These are phyloP conservation scores for Papilio glaucus DNA, from an alignment of 1,140 invertebrate genomes.

Conservation along the genomic window DNA sequence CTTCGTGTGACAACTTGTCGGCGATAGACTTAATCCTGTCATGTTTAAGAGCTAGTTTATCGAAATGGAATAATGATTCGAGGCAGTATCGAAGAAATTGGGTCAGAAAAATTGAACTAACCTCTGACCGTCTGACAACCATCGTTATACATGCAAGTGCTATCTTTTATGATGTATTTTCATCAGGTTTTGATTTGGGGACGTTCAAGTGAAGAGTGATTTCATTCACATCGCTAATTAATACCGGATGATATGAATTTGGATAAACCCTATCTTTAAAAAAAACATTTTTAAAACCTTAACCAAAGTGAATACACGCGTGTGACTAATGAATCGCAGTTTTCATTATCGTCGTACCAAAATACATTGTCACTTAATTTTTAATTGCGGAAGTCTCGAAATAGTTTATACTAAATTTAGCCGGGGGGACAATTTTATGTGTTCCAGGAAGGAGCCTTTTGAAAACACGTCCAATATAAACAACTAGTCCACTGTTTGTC, in stretches of 20 bases:
- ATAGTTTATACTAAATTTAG: slow-evolving; percentile 40
- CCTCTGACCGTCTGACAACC: no score
- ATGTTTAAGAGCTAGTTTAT: background rate
- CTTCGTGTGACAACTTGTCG: background rate
- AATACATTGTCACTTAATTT: slow-evolving; percentile 7
- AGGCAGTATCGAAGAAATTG: no score
- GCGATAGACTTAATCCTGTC: background rate
- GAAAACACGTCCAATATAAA: slow-evolving; percentile 51
- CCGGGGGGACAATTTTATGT: slow-evolving; percentile 41
- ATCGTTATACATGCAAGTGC: background rate
- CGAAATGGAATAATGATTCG: no score
- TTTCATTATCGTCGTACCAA: slow-evolving; percentile 1
- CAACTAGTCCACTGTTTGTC: slow-evolving; percentile 39
- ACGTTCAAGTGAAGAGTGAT: no score
- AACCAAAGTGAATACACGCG: background rate
- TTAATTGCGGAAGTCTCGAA: slow-evolving; percentile 37
- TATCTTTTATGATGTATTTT: no score
- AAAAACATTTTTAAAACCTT: background rate
- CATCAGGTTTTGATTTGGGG: no score
- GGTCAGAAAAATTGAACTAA: no score
- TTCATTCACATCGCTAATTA: no score
- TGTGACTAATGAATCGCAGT: background rate
- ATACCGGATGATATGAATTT: no score
- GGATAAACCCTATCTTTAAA: background rate
- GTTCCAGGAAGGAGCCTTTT: slow-evolving; percentile 46